phyloP scores from a whole-genome alignment of 2,113 vertebrate species.

The Piprites chloris region DNA sequence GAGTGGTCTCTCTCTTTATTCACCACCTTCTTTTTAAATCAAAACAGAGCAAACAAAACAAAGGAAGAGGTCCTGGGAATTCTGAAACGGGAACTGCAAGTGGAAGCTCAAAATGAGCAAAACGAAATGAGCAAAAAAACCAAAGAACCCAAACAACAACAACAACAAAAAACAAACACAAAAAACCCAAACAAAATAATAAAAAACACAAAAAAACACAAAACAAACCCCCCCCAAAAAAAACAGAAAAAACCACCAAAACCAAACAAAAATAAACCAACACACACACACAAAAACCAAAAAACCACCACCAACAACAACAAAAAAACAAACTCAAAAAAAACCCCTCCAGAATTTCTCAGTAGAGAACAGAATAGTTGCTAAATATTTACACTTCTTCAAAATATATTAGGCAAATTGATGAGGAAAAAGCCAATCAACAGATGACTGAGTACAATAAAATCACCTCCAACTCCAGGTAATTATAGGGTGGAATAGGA shows the following conservation, averaged over 20 bases:
- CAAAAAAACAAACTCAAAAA: neutral
- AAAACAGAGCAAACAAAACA: neutral
- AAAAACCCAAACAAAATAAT: no score
- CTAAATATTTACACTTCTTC: neutral
- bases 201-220: no score
- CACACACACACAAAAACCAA: no score
- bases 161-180: no score
- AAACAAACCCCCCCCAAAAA: neutral
- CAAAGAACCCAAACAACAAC: no score
- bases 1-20: no score
- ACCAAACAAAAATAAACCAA: no score
- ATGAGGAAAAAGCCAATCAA: neutral
- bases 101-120: neutral
- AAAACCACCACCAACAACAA: no score
- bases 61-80: neutral
- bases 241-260: no score
- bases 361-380: no score
- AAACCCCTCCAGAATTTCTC: neutral
- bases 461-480: neutral
- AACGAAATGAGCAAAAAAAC: neutral
- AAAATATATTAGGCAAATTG: neutral
- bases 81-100: neutral
- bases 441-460: neutral
- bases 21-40: neutral
- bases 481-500: rapidly evolving